Evolutionary conservation across 1,140 invertebrate genomes (phyloP).

Genomic region (Lucilia sericata): DNA sequence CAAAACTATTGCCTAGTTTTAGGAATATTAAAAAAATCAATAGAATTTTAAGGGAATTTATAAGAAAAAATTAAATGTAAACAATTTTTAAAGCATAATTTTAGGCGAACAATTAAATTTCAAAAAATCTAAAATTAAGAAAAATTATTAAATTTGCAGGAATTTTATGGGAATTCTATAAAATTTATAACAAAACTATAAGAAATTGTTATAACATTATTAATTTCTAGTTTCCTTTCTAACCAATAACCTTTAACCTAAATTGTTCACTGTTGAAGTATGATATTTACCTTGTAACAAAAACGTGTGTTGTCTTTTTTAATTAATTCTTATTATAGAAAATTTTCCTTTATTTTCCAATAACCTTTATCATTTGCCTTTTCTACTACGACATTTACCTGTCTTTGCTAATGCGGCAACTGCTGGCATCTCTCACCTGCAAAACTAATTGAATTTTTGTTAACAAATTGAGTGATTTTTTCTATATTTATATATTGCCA

Average conservation of each 20-base stretch:
- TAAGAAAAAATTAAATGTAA: too few relatives aligned
- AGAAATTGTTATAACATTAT: too few relatives aligned
- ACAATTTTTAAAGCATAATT: too few relatives aligned
- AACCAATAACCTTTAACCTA: too few relatives aligned
- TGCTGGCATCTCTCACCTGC: background rate
- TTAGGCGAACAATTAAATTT: too few relatives aligned
- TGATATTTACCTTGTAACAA: background rate
- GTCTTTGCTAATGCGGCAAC: background rate
- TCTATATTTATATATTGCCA: background rate
- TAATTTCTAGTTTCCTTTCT: too few relatives aligned
- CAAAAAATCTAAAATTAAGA: too few relatives aligned
- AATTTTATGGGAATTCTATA: too few relatives aligned
- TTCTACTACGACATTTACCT: background rate
- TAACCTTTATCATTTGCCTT: too few relatives aligned
- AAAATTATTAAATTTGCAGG: too few relatives aligned
- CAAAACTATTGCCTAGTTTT: background rate
- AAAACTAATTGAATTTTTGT: slow-evolving; percentile 28
- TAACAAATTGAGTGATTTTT: slow-evolving; percentile 4
- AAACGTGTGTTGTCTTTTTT: background rate
- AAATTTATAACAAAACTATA: too few relatives aligned
- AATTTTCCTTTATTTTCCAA: background rate
- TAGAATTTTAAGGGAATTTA: background rate
- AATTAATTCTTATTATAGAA: background rate
- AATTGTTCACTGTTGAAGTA: too few relatives aligned
- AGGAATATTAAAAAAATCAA: background rate